phyloP scores from a whole-genome alignment of 2,797 vertebrate species.

The Melanotaenia trifasciata region DNA sequence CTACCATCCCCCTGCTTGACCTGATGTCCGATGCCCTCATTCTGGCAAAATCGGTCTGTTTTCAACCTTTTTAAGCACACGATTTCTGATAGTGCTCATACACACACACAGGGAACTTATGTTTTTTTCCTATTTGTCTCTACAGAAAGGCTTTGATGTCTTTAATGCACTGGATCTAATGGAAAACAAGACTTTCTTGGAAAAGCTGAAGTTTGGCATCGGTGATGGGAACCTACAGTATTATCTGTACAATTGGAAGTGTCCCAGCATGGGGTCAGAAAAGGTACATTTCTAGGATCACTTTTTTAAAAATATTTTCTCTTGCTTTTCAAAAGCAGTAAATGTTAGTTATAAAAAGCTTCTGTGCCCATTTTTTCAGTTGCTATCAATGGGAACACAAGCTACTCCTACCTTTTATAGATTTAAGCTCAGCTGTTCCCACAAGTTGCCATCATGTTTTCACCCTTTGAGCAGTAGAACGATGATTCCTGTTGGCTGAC shows the following conservation, averaged over 20 bases:
- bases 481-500: too few relatives aligned
- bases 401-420: too few relatives aligned
- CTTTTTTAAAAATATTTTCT: neutral
- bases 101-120: neutral
- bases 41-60: conserved; percentile 92
- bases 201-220: conserved; percentile 99
- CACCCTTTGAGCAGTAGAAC: neutral
- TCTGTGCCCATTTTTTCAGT: too few relatives aligned
- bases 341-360: too few relatives aligned
- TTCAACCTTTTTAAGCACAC: neutral
- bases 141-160: conserved; percentile 98
- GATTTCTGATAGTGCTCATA: neutral
- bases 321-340: too few relatives aligned
- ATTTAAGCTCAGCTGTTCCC: too few relatives aligned
- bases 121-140: neutral
- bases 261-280: conserved; percentile 97
- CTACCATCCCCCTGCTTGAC: conserved; percentile 92
- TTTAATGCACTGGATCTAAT: conserved; percentile 99
- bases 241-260: conserved; percentile 99
- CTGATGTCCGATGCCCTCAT: conserved; percentile 98
- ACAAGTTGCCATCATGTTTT: neutral
- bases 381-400: too few relatives aligned
- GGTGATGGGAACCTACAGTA: conserved; percentile 99
- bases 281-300: conserved; percentile 84
- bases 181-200: conserved; percentile 99